Evolutionary conservation across 2,797 vertebrate genomes (phyloP).

Genomic region (Hydrolagus colliei): DNA sequence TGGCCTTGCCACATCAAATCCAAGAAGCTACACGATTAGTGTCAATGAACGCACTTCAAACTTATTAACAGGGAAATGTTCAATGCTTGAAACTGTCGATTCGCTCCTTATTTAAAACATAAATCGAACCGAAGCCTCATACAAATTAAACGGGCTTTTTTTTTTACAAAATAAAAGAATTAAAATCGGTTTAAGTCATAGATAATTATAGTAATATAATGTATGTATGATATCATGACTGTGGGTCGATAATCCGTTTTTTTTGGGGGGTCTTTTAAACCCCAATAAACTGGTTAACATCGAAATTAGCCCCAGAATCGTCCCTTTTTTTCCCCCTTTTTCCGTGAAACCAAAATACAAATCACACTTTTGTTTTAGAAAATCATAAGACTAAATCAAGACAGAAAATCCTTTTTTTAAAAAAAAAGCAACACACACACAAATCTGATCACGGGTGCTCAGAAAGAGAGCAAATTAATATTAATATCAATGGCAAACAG

Average conservation of each 20-base stretch:
- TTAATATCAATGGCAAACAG: not conserved
- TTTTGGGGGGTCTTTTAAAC: not conserved
- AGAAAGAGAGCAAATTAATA: not conserved
- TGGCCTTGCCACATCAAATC: too few species aligned
- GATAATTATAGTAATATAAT: too few species aligned
- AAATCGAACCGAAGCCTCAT: too few species aligned
- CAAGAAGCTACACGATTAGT: too few species aligned
- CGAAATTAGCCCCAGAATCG: too few species aligned
- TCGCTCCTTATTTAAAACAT: not conserved
- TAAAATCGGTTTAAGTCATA: not conserved
- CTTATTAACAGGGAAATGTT: not conserved
- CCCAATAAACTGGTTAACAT: too few species aligned
- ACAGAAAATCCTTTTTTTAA: not conserved
- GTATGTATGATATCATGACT: too few species aligned
- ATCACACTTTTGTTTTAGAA: too few species aligned
- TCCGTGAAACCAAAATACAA: too few species aligned
- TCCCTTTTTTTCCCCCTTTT: too few species aligned
- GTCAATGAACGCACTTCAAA: not conserved
- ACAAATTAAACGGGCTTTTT: too few species aligned
- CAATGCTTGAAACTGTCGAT: not conserved
- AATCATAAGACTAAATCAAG: too few species aligned
- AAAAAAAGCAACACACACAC: not conserved
- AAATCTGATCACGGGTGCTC: not conserved
- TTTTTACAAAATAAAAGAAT: not conserved
- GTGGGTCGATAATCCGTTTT: not conserved